Conservation (phyloP, 2,113 vertebrate species). For the Pampusana beccarii region DNA sequence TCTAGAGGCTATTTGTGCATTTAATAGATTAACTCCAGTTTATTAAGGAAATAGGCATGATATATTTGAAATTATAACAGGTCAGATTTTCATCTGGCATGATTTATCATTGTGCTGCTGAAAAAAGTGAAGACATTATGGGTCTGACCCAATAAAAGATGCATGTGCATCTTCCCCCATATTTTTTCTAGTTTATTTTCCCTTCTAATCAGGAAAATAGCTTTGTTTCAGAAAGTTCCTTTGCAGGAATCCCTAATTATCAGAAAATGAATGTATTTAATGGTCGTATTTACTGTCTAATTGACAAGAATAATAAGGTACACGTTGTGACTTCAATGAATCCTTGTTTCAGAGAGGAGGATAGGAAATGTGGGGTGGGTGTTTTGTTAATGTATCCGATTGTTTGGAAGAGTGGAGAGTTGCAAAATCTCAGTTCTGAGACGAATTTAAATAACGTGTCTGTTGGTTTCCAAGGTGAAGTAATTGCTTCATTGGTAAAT, state of each 20-base stretch:
- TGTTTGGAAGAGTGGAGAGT: neutral
- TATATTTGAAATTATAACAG: neutral
- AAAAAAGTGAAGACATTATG: neutral
- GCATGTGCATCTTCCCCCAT: neutral
- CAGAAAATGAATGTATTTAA: slow-evolving; percentile 38
- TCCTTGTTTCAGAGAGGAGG: neutral
- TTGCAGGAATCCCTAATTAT: slow-evolving; percentile 27
- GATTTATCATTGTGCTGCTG: neutral
- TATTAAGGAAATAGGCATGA: neutral
- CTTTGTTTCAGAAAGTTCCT: neutral
- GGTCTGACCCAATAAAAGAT: neutral
- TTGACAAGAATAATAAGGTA: slow-evolving; percentile 4
- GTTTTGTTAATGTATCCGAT: neutral
- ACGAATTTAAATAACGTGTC: slow-evolving; percentile 39
- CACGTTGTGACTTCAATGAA: neutral
- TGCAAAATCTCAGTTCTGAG: slow-evolving; percentile 34
- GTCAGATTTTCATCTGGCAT: neutral
- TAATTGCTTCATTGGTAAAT: slow-evolving; percentile 48
- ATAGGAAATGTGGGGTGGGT: neutral
- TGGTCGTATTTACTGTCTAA: neutral
- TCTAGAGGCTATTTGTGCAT: neutral
- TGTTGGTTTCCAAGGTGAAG: slow-evolving; percentile 56
- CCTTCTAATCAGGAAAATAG: neutral
- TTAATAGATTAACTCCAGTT: neutral
- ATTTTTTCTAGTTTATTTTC: neutral